Evolutionary conservation across 30 jellyfish, hydroid and myxozoan genomes (phyloP).

Genomic region (Cassiopea andromeda): DNA sequence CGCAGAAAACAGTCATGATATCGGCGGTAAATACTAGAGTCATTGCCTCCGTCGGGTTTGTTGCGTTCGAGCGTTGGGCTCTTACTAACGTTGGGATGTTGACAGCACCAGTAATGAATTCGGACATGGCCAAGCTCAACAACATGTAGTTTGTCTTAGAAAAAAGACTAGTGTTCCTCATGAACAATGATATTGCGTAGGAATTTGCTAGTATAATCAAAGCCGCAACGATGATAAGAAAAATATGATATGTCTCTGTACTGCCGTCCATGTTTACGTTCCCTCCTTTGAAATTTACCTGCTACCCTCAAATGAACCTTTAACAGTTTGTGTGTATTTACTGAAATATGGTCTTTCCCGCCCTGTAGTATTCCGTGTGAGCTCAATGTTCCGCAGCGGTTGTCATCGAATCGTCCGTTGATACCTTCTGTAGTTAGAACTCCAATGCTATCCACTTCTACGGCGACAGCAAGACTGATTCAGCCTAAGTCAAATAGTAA

Average conservation of each 20-base stretch:
- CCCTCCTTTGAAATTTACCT: not conserved
- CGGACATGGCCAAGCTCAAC: constrained; percentile 71
- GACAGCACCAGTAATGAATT: constrained; percentile 67
- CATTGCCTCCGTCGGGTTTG: not conserved
- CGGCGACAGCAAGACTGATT: too few relatives aligned
- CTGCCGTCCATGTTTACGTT: constrained; percentile 6
- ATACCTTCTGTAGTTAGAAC: too few relatives aligned
- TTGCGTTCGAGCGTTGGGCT: constrained; percentile 21
- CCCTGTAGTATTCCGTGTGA: too few relatives aligned
- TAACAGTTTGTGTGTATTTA: too few relatives aligned
- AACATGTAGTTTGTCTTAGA: constrained; percentile 52
- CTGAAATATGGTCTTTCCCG: too few relatives aligned
- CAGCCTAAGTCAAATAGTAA: too few relatives aligned
- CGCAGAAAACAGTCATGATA: constrained; percentile 49
- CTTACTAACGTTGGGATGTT: constrained; percentile 51
- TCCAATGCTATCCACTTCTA: too few relatives aligned
- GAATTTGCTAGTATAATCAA: constrained; percentile 44
- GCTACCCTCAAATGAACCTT: too few relatives aligned
- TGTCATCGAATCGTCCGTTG: too few relatives aligned
- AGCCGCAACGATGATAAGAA: constrained; percentile 15
- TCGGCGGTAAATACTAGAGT: constrained; percentile 41
- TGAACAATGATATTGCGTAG: constrained; percentile 54
- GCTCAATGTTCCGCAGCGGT: too few relatives aligned
- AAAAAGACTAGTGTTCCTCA: constrained; percentile 55
- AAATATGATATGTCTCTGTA: constrained; percentile 25